These are phyloP conservation scores for Epinotia ramella DNA, from an alignment of 2,888 invertebrate genomes.

Conservation along the genomic window DNA sequence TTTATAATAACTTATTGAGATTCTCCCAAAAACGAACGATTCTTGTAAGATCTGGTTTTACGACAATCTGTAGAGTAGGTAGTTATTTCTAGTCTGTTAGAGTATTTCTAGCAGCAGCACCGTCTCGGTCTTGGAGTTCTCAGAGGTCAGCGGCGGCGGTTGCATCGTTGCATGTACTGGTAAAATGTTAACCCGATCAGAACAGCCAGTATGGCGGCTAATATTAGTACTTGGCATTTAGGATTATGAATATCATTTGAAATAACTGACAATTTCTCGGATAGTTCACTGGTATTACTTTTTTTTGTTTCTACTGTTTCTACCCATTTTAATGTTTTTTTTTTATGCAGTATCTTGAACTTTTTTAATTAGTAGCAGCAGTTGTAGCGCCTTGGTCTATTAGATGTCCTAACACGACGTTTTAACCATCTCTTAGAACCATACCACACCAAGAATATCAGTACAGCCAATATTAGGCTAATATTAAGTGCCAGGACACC, in stretches of 20 bases:
- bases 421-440: not conserved
- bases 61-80: not conserved
- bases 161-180: not conserved
- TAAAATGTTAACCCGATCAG: not conserved
- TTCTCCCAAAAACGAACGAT: not conserved
- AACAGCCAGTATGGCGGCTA: not conserved
- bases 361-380: not conserved
- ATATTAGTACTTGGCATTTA: not conserved
- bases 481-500: not conserved
- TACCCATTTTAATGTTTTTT: conserved; percentile 1
- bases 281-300: not conserved
- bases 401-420: not conserved
- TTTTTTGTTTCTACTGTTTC: not conserved
- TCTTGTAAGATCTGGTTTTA: not conserved
- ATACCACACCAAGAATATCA: conserved; percentile 7
- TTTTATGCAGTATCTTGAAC: not conserved
- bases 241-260: not conserved
- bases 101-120: not conserved
- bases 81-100: not conserved
- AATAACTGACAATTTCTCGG: not conserved
- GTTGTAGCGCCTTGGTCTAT: not conserved
- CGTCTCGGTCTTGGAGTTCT: not conserved
- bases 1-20: not conserved
- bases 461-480: not conserved
- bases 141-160: not conserved